A percentile compares a stretch with the other conserved stretches of the same genome.
Evolutionary conservation across 2,888 invertebrate genomes (phyloP).

Genomic region (Drosophila peninsularis): DNA sequence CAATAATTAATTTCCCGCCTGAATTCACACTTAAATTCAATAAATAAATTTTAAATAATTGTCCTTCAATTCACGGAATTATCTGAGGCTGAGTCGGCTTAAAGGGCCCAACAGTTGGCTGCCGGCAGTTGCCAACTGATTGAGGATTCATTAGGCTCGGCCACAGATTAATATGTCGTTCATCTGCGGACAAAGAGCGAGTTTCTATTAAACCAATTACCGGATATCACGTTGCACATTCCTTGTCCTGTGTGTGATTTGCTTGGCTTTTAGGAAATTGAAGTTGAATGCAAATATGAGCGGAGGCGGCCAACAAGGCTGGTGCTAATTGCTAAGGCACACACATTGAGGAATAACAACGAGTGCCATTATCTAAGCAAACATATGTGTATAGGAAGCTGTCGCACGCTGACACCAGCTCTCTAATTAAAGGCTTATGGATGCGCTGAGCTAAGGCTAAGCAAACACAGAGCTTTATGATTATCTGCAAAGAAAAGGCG

Average conservation of each 20-base stretch:
- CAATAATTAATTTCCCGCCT: background rate
- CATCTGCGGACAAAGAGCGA: background rate
- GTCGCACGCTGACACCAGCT: conserved; percentile 1
- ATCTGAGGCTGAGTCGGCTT: too few relatives aligned
- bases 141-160: background rate
- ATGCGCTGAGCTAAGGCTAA: background rate
- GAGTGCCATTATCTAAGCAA: conserved; percentile 11
- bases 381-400: conserved; percentile 5
- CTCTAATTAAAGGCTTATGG: conserved; percentile 15
- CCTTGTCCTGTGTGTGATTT: background rate
- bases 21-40: background rate
- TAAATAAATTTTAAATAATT: background rate
- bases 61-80: background rate
- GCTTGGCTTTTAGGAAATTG: background rate
- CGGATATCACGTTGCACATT: conserved; percentile 1
- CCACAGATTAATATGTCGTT: conserved; percentile 2
- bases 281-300: background rate
- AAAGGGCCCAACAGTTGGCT: too few relatives aligned
- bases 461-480: background rate
- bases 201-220: conserved; percentile 15
- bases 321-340: conserved; percentile 18
- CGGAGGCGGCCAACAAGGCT: conserved; percentile 1
- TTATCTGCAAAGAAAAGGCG: background rate
- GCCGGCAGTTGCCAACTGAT: background rate
- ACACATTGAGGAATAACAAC: conserved; percentile 18